Evolutionary conservation across 2,888 invertebrate genomes (phyloP).

Genomic region (Dynastes hyllus): DNA sequence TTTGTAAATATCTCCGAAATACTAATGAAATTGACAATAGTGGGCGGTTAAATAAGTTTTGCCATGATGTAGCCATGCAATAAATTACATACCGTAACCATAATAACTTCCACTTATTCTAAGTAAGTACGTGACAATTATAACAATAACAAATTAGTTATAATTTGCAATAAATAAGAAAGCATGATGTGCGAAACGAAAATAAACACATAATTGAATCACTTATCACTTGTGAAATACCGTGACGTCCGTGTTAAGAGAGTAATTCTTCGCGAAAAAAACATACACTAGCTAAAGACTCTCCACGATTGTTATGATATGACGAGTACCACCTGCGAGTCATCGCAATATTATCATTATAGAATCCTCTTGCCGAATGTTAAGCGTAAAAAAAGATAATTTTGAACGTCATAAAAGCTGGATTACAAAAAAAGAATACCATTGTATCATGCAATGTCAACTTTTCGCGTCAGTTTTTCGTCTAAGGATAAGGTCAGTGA

Average conservation of each 20-base stretch:
- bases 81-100: neutral
- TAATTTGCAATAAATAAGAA: neutral
- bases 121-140: neutral
- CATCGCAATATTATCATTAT: constrained; percentile 16
- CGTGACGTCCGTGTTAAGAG: no score
- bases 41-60: no score
- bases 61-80: no score
- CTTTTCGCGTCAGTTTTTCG: constrained; percentile 13
- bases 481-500: constrained; percentile 33
- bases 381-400: constrained; percentile 10
- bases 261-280: no score
- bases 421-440: constrained; percentile 1
- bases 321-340: neutral
- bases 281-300: no score
- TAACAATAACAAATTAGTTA: neutral
- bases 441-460: neutral
- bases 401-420: neutral
- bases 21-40: no score
- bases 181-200: neutral
- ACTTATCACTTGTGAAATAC: no score
- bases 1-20: no score
- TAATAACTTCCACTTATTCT: neutral
- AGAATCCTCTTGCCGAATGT: neutral
- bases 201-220: no score
- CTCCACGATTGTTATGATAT: neutral